These are phyloP conservation scores for Heliconius melpomene DNA, from an alignment of 1,140 invertebrate genomes.

Conservation along the genomic window DNA sequence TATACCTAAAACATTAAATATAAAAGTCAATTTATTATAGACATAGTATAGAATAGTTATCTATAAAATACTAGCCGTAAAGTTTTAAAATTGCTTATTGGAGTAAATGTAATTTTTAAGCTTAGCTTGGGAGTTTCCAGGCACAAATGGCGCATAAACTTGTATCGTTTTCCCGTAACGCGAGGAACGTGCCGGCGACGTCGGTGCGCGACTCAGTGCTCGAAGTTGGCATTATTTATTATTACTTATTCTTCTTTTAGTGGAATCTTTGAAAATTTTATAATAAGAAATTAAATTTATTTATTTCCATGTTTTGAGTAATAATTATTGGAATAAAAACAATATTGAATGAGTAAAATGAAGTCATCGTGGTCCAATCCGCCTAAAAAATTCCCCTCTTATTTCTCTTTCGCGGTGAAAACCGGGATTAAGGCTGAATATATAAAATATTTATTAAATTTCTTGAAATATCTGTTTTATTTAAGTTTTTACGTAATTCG, in stretches of 20 bases:
- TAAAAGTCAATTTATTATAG: background rate
- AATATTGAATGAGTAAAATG: background rate
- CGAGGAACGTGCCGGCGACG: slow-evolving; percentile 16
- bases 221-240: slow-evolving; percentile 30
- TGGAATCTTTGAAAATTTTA: background rate
- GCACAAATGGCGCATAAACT: slow-evolving; percentile 18
- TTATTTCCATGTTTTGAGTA: too few relatives aligned
- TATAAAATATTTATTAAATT: background rate
- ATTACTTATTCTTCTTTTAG: background rate
- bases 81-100: slow-evolving; percentile 6
- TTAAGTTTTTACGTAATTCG: background rate
- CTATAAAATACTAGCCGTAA: background rate
- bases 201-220: slow-evolving; percentile 15
- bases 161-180: slow-evolving; percentile 21
- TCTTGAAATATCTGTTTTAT: background rate
- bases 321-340: too few relatives aligned
- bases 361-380: too few relatives aligned
- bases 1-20: background rate
- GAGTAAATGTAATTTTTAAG: background rate
- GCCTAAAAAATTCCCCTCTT: too few relatives aligned
- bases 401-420: too few relatives aligned
- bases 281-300: background rate
- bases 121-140: background rate
- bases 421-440: too few relatives aligned
- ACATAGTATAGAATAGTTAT: background rate